Conservation (phyloP, 2,888 invertebrate species). For the Euproctis similis region DNA sequence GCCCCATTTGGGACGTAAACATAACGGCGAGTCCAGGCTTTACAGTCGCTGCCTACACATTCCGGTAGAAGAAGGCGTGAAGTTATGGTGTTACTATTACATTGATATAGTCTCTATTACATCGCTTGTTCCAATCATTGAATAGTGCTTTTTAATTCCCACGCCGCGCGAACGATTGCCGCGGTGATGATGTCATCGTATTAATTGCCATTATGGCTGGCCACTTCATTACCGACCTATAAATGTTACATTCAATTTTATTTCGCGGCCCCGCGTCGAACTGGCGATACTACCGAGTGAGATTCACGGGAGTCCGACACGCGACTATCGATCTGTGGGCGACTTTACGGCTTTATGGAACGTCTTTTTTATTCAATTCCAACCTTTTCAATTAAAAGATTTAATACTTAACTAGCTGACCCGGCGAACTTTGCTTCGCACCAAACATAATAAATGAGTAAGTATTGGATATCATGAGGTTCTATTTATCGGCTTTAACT, state of each 20-base stretch:
- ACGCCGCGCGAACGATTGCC: constrained; percentile 44
- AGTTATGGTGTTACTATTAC: no score
- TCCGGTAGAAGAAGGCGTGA: no score
- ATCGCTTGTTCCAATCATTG: constrained; percentile 30
- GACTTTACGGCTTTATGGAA: constrained; percentile 44
- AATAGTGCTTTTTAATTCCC: constrained; percentile 64
- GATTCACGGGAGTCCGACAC: no score
- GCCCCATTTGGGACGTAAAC: no score
- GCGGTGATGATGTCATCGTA: constrained; percentile 65
- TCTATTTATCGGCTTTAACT: no score
- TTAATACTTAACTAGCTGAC: no score
- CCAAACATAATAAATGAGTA: no score
- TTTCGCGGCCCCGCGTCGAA: constrained; percentile 35
- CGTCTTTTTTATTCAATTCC: constrained; percentile 34
- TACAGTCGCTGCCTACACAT: no score
- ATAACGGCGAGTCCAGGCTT: no score
- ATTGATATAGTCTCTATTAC: no score
- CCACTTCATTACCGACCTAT: constrained; percentile 58
- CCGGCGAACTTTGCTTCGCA: no score
- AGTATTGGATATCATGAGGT: no score
- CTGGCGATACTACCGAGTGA: constrained; percentile 29
- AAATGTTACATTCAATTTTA: constrained; percentile 48
- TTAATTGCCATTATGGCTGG: constrained; percentile 63
- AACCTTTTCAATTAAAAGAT: constrained; percentile 48
- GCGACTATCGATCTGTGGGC: constrained; percentile 41